Evolutionary conservation across 2,113 vertebrate species (phyloP), one percentile per base, ranked within the genome.

Genomic region (Lampris incognitus): DNA sequence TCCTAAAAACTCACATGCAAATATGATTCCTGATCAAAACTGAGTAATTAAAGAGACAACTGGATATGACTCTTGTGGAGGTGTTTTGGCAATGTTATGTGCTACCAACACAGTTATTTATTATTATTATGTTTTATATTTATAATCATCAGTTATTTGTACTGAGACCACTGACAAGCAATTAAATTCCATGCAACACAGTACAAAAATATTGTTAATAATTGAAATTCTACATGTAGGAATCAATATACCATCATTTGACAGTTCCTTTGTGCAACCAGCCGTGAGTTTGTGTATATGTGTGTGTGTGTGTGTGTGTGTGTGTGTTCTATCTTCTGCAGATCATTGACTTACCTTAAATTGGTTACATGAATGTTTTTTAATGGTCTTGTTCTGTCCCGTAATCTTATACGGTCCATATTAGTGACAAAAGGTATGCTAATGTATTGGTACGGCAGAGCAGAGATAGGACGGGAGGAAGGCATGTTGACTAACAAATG

Each of bases 211-310:
- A 79, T 58, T 68, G 38, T 57, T 62, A 79, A 55, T 46, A 64
- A 48, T 4, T 13, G 4, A 59, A 39, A 46, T 72, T 59, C 24
- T 68, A 10, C 39, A 68, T 50, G 6, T 58, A 6, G 56, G 66
- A 79, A 24, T 11, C 5, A 69, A 40, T 73, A 56, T 65, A 36
- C 24, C 68, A 74, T 68, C 52, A 79, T 38, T 60, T 46, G 49
- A 66, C 66, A 74, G 88, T 85, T 88, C 71, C 86, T 92, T 93
- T 93, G 91, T 93, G 91, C 91, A 94, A 93, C 90, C 92, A 93
- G 90, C 68, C 24, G 74, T 59, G 65, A 44, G 69, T 55, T 49
- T 37, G 7, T 59, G 10, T 78, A 60, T 64, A 42, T 59, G 65
- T 50, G 69, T 55, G 48, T 41, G 44, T 59, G 10, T 63, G 58